Evolutionary conservation across 1,140 invertebrate genomes (phyloP).

Genomic region (Cyclargus thomasi): DNA sequence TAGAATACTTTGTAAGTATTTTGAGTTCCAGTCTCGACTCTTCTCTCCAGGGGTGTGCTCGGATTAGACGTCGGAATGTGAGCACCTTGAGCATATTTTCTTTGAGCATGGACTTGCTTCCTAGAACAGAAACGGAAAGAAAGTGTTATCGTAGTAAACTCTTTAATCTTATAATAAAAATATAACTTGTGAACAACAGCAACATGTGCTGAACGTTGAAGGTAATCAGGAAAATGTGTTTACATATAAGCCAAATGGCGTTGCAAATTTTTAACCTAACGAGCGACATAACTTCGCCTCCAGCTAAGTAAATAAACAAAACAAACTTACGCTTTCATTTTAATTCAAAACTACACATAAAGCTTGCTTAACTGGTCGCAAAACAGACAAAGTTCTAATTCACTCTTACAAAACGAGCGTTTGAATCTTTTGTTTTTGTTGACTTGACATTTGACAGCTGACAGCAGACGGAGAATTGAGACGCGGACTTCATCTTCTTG

Average conservation of each 20-base stretch:
- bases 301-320: not conserved
- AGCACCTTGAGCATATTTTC: constrained; percentile 24
- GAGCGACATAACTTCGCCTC: no score
- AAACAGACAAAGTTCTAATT: not conserved
- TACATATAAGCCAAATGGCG: no score
- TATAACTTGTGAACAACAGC: no score
- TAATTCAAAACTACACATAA: not conserved
- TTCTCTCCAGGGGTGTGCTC: constrained; percentile 14
- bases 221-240: no score
- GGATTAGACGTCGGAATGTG: constrained; percentile 18
- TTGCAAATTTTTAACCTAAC: no score
- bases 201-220: no score
- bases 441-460: constrained; percentile 3
- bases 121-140: not conserved
- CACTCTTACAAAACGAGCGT: not conserved
- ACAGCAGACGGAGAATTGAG: no score
- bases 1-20: constrained; percentile 20
- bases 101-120: constrained; percentile 22
- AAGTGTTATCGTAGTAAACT: not conserved
- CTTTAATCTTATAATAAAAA: no score
- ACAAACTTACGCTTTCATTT: constrained; percentile 6
- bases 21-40: constrained; percentile 17
- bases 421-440: constrained; percentile 7
- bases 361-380: not conserved
- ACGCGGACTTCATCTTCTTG: no score